These are phyloP conservation scores for Dichetophora obliterata DNA, from an alignment of 2,888 invertebrate genomes.

Conservation along the genomic window DNA sequence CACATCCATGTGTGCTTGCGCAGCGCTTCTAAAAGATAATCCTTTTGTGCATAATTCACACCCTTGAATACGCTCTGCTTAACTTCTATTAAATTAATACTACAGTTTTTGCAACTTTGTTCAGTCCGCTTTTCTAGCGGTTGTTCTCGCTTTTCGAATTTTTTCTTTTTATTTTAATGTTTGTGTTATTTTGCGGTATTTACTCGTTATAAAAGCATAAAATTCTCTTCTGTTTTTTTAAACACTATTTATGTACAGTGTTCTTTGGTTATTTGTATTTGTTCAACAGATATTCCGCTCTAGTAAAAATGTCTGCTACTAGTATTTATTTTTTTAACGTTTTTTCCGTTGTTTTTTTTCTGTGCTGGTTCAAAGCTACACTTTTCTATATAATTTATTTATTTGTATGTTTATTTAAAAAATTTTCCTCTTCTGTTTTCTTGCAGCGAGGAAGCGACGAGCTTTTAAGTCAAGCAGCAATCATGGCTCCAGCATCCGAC, in stretches of 20 bases:
- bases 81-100: constrained; percentile 32
- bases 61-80: constrained; percentile 7
- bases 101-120: background rate
- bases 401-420: constrained; percentile 31
- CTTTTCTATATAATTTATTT: constrained; percentile 9
- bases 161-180: background rate
- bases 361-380: background rate
- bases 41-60: constrained; percentile 11
- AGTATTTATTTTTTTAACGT: background rate
- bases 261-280: constrained; percentile 56
- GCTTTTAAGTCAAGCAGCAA: constrained; percentile 94
- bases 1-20: background rate
- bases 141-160: background rate
- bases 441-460: constrained; percentile 97
- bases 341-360: background rate
- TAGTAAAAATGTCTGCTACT: constrained; percentile 3
- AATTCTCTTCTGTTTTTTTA: constrained; percentile 44
- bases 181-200: constrained; percentile 32
- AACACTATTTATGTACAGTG: constrained; percentile 60
- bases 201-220: constrained; percentile 38
- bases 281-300: constrained; percentile 38
- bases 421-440: constrained; percentile 38
- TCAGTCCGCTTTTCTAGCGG: background rate
- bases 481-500: constrained; percentile 94
- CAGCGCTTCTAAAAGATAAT: background rate